Base-by-base conservation (phyloP, 2,888 invertebrate species). In the Napeogenes inachia region DNA sequence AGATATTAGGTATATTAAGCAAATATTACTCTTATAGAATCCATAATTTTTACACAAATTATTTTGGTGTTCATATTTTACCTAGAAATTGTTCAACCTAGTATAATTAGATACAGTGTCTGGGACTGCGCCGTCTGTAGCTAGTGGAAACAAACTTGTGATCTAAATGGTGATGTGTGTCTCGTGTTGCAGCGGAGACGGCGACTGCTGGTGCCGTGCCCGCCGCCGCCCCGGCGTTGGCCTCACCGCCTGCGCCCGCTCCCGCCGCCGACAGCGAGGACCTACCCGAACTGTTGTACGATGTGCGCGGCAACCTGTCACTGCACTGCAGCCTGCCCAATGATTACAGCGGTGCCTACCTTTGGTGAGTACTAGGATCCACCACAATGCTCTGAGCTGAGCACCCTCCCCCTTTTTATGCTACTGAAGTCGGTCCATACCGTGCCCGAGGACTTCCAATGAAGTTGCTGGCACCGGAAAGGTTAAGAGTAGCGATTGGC, bases 291-390 rank as follows among this genome's bases (percentile, higher is more conserved):
- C 35, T 68, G 38, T 67, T 71, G 68, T 84, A 72, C 77, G 79
- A 82, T 67, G 75, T 84, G 66, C 74, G 75, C 63, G 69, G 71
- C 63, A 64, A 70, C 71, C 70, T 85, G 73, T 53, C 70, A 57
- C 80, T 85, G 68, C 76, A 73, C 75, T 85, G 85, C 77, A 64
- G 74, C 54, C 63, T 73, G 63, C 59, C 72, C 64, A 72, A 69
- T 70, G 67, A 67, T 59, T 67, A 67, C 65, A 64, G 62, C 53
- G 62, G 62, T 62, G 61, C 65, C 46, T 77, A 73, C 66, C 67
- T 71, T 45, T 85, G 84, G 84, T 81, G 54, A 71, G 78, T 71
- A 21, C 21, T 21, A 21, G 21, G 21, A 21, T 1, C 21, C 21
- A 1, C 21, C 21, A 21, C 21, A 21, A 21, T 21, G 1, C 21